Evolutionary conservation across 2,888 invertebrate genomes (phyloP), one percentile per base, ranked within the genome.

Genomic region (Temnothorax rugatulus): DNA sequence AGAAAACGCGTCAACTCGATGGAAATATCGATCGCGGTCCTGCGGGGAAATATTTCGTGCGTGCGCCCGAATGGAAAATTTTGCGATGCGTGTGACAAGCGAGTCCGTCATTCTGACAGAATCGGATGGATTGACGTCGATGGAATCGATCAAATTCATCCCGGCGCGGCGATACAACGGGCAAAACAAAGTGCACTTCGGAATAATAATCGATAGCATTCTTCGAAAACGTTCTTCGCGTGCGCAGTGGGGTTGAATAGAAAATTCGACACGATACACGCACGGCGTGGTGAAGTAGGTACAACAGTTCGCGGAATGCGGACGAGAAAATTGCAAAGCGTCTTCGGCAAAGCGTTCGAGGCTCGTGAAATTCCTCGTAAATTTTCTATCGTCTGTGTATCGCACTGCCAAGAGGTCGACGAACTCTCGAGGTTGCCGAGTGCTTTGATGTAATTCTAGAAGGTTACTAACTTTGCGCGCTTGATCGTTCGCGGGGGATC

Each of bases 391-490:
- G 61, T 44, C 64, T 57, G 21, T 66, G 63, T 8, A 41, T 21
- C 44, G 44, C 2, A 52, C 57, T 50, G 59, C 7, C 75, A 66
- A 21, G 59, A 52, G 75, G 64, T 86, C 83, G 69, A 79, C 64
- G 86, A 75, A 84, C 75, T 38, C 59, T 47, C 59, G 47, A 29
- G n/a, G 63, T 13, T 52, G 47, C 50, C 25, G 47, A 54, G 34
- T 29, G 25, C 47, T 86, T 68, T 50, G 50, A 73, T 21, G 87
- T 82, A 84, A 86, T 86, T 86, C 84, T 50, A 41, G 68, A 57
- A 50, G 87, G 76, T 77, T 86, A 77, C 77, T 50, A 73, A 76
- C 57, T 29, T 68, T 7, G 44, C 15, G 63, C 84, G 52, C 64
- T 63, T 75, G 77, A 83, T 68, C 47, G 66, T 47, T 66, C 73